Base-by-base conservation (phyloP, 1,140 invertebrate genomes). In the Whitmania pigra region DNA sequence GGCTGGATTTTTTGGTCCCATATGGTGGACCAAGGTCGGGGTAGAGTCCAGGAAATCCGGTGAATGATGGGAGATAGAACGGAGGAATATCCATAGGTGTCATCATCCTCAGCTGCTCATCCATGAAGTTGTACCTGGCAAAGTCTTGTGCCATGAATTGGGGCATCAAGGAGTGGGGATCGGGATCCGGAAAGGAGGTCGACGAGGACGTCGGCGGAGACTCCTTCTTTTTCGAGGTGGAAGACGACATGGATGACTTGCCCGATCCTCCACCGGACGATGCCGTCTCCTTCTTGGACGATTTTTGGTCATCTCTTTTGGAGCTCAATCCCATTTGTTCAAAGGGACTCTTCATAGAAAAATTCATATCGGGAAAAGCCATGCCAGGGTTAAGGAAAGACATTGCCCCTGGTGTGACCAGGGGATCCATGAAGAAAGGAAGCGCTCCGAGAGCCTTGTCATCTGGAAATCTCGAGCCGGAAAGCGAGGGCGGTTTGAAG, bases 81-180 rank as follows among this genome's bases (percentile, higher is more conserved):
- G 57, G 57, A 63, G 67, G 67, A 69, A 31, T 31, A 13, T 69
- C 67, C 67, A 31, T 69, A 22, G 29, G 22, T 13, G 29, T 27
- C 67, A 31, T 69, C 29, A 31, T 69, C 36, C 43, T 27, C 25
- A 40, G 11, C 67, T 69, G 29, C 22, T 69, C 67, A 17, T 69
- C 67, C 67, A 31, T 31, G 22, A 69, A 22, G 15, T 22, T 36
- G 22, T 69, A 31, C 22, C 22, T 49, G 22, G 67, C 25, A 31
- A 40, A 36, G 27, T 49, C 67, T 17, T 40, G 25, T 0, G 25
- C 67, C 57, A 63, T 31, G 25, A 40, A 69, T 13, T 69, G 67
- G 9, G 29, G 36, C 67, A 69, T 69, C 22, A 63, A 31, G 11
- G 29, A 25, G 22, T 31, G 25, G 6, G 67, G 67, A 31, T 31